Evolutionary conservation across 2,888 invertebrate genomes (phyloP).

Genomic region (Disparrhopalites patrizii): DNA sequence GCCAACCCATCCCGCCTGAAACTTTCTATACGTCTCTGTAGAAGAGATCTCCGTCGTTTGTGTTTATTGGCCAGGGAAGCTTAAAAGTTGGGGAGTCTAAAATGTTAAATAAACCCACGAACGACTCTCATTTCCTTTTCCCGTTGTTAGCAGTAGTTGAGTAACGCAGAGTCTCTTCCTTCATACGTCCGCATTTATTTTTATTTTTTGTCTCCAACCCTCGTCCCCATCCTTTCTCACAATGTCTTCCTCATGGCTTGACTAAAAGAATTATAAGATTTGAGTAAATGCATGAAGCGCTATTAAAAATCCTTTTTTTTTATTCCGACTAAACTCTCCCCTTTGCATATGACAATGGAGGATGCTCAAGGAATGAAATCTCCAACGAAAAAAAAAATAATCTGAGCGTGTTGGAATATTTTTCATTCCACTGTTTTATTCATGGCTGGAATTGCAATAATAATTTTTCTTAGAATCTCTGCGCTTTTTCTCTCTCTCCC

Average conservation of each 20-base stretch:
- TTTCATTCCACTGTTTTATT: slow-evolving; percentile 42
- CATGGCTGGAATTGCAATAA: slow-evolving; percentile 34
- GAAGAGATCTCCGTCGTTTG: no score
- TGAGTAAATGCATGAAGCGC: no score
- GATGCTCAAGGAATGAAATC: no score
- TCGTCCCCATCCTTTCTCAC: neutral
- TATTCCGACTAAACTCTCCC: no score
- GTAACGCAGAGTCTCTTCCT: slow-evolving; percentile 9
- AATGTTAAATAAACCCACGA: slow-evolving; percentile 44
- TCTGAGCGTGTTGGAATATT: slow-evolving; percentile 18
- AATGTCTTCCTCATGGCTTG: slow-evolving; percentile 2
- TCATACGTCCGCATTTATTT: no score
- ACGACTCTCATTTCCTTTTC: slow-evolving; percentile 45
- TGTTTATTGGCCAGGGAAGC: no score
- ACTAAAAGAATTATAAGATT: no score
- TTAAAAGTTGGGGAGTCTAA: no score
- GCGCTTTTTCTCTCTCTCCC: no score
- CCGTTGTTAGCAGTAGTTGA: no score
- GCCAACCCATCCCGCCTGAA: neutral
- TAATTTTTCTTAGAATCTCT: slow-evolving; percentile 26
- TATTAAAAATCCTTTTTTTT: no score
- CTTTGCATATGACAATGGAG: no score
- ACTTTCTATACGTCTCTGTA: neutral
- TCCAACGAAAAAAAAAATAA: slow-evolving; percentile 2
- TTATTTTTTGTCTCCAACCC: neutral